phyloP scores from a whole-genome alignment of 1,140 invertebrate genomes.

The Panagrolaimus sp. region DNA sequence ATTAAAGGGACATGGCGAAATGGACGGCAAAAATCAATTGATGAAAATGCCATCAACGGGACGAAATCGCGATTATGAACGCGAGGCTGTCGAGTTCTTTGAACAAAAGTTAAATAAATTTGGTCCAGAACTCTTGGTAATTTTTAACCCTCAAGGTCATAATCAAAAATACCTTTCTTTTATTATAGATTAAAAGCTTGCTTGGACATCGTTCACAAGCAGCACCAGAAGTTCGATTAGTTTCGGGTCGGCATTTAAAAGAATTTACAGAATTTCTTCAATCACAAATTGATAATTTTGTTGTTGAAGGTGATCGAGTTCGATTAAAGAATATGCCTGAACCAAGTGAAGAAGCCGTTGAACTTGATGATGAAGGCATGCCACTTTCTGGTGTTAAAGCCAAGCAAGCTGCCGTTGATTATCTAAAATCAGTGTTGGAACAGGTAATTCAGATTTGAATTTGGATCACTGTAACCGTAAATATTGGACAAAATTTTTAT shows the following conservation, averaged over 20 bases:
- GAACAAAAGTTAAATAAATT: slow-evolving; percentile 79
- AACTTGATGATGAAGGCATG: slow-evolving; percentile 58
- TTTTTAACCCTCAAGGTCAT: not conserved
- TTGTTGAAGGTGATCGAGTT: slow-evolving; percentile 78
- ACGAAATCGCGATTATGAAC: slow-evolving; percentile 76
- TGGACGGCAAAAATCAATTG: slow-evolving; percentile 59
- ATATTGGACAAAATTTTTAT: slow-evolving; percentile 20
- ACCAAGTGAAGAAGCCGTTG: slow-evolving; percentile 48
- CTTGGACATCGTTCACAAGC: slow-evolving; percentile 86
- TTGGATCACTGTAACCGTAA: slow-evolving; percentile 17
- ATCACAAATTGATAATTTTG: slow-evolving; percentile 78
- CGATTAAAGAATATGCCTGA: slow-evolving; percentile 66
- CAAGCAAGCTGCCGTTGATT: slow-evolving; percentile 58
- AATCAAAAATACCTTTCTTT: slow-evolving; percentile 4
- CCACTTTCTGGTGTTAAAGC: slow-evolving; percentile 57
- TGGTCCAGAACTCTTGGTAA: slow-evolving; percentile 75
- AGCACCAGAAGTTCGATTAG: slow-evolving; percentile 86
- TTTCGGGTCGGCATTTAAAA: slow-evolving; percentile 83
- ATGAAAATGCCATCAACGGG: slow-evolving; percentile 61
- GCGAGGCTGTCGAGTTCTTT: slow-evolving; percentile 90
- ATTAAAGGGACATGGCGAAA: slow-evolving; percentile 69
- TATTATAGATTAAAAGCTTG: slow-evolving; percentile 74
- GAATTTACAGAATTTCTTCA: slow-evolving; percentile 85
- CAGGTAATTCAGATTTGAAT: slow-evolving; percentile 24
- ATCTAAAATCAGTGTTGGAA: slow-evolving; percentile 55